phyloP scores from a whole-genome alignment of 2,797 vertebrate species.

The Labeo calbasu region DNA sequence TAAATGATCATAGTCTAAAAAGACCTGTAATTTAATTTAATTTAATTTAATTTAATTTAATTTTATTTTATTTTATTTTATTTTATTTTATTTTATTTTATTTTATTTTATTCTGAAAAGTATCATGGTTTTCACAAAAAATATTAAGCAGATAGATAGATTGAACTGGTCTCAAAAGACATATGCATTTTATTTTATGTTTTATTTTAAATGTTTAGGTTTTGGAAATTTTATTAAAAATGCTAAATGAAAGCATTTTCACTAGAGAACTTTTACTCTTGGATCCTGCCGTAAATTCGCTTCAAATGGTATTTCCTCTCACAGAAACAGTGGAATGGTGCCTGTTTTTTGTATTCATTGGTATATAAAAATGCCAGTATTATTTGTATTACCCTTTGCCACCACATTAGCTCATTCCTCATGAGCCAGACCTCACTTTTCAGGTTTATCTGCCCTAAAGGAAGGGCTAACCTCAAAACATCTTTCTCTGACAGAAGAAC shows the following conservation, averaged over 20 bases:
- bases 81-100: too few relatives aligned
- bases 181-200: background rate
- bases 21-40: background rate
- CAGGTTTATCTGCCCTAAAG: constrained; percentile 41
- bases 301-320: background rate
- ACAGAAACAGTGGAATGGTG: background rate
- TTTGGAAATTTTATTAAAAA: background rate
- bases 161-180: too few relatives aligned
- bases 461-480: constrained; percentile 46
- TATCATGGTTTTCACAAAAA: too few relatives aligned
- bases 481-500: constrained; percentile 34
- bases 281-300: background rate
- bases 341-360: background rate
- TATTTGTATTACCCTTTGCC: background rate
- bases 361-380: background rate
- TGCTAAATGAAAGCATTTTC: background rate
- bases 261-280: background rate
- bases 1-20: background rate
- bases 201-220: background rate
- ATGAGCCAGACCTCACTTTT: constrained; percentile 24
- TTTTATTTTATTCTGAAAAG: too few relatives aligned
- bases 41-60: too few relatives aligned
- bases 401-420: constrained; percentile 1
- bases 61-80: too few relatives aligned
- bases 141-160: too few relatives aligned